Conservation (phyloP, 1,140 invertebrate genomes). For the Calephelis virginiensis region DNA sequence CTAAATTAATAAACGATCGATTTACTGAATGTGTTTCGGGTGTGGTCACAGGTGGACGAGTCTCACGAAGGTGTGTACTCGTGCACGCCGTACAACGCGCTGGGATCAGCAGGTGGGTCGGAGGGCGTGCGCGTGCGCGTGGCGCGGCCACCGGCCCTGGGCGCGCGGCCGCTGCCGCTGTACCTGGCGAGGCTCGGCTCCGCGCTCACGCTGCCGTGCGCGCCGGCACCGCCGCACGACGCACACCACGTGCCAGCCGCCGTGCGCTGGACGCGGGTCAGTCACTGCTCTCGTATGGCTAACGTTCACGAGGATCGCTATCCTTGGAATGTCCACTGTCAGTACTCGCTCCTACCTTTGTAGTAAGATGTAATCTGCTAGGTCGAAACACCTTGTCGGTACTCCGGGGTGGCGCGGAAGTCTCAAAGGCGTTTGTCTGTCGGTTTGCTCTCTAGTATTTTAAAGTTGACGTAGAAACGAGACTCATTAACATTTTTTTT, state of each 20-base stretch:
- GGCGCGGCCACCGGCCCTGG: constrained; percentile 89
- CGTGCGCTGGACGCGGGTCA: constrained; percentile 93
- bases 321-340: too few relatives aligned
- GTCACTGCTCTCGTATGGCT: background rate
- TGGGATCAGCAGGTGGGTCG: constrained; percentile 92
- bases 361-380: too few relatives aligned
- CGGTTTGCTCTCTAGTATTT: too few relatives aligned
- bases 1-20: too few relatives aligned
- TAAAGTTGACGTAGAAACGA: too few relatives aligned
- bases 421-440: too few relatives aligned
- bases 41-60: constrained; percentile 82
- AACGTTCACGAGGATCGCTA: background rate
- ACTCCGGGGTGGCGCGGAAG: too few relatives aligned
- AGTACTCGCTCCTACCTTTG: too few relatives aligned
- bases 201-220: constrained; percentile 90
- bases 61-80: constrained; percentile 89
- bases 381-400: too few relatives aligned
- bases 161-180: constrained; percentile 86
- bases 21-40: background rate
- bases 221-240: constrained; percentile 85
- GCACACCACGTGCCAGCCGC: constrained; percentile 76
- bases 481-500: too few relatives aligned
- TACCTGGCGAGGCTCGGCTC: constrained; percentile 91
- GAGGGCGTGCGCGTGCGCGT: constrained; percentile 93
- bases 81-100: constrained; percentile 94